These are phyloP conservation scores for Ips nitidus DNA, from an alignment of 1,140 invertebrate genomes.

Conservation along the genomic window DNA sequence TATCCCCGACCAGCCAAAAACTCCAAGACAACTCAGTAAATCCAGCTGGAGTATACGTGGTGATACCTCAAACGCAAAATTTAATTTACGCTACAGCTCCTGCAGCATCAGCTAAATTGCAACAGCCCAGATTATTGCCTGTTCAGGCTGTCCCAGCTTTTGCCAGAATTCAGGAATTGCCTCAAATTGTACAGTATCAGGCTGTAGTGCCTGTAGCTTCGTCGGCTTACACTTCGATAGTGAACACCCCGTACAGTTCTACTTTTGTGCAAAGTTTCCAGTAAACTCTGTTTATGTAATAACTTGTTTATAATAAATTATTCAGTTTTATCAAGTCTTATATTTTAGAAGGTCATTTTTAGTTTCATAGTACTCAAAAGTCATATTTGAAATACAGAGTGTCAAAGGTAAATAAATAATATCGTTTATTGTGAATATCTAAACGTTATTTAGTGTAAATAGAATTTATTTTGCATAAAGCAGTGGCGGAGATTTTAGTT, in stretches of 20 bases:
- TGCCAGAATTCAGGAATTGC: constrained; percentile 38
- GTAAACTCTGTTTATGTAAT: background rate
- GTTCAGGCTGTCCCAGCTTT: constrained; percentile 37
- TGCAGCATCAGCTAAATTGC: constrained; percentile 17
- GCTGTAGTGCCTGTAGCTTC: constrained; percentile 21
- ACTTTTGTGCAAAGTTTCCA: constrained; percentile 43
- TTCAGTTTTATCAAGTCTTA: too few species aligned
- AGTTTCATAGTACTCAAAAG: background rate
- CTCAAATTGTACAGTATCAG: constrained; percentile 24
- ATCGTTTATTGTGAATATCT: too few species aligned
- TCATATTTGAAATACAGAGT: too few species aligned
- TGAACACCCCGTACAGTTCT: constrained; percentile 42
- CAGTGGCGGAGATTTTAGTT: too few species aligned
- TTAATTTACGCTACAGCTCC: constrained; percentile 13
- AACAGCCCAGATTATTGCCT: constrained; percentile 24
- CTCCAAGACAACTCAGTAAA: constrained; percentile 9
- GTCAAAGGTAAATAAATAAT: too few species aligned
- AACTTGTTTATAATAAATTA: too few species aligned
- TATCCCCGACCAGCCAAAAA: background rate
- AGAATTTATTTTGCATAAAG: too few species aligned
- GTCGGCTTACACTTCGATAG: constrained; percentile 29
- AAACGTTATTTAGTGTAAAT: too few species aligned
- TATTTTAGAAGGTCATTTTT: too few species aligned
- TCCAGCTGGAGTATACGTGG: constrained; percentile 31
- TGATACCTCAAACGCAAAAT: constrained; percentile 36